Conservation (phyloP, 2,888 invertebrate genomes). For the Agriopis leucophaearia region DNA sequence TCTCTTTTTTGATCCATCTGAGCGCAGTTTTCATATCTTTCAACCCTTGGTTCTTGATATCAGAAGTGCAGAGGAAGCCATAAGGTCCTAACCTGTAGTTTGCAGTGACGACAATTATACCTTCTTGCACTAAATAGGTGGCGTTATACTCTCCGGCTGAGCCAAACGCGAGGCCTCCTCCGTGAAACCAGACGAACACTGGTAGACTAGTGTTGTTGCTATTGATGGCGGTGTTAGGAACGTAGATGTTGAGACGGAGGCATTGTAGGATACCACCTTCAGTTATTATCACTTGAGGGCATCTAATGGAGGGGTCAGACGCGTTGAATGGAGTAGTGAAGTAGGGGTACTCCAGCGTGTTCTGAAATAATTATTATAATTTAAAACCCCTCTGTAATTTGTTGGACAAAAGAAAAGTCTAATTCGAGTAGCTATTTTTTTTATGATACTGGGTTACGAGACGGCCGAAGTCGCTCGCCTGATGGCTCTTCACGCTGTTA, state of each 20-base stretch:
- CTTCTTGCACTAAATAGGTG: conserved; percentile 59
- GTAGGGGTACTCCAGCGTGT: conserved; percentile 49
- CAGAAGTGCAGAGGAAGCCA: conserved; percentile 70
- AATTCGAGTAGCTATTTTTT: no score
- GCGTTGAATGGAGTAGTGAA: conserved; percentile 61
- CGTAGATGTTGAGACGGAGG: conserved; percentile 58
- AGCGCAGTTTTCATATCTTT: conserved; percentile 69
- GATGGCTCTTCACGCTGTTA: no score
- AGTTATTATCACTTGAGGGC: conserved; percentile 54
- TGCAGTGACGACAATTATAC: conserved; percentile 60
- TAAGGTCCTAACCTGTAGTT: conserved; percentile 74
- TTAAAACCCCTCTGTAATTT: no score
- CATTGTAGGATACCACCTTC: conserved; percentile 56
- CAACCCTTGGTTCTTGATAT: conserved; percentile 64
- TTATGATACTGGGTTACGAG: no score
- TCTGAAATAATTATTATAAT: conserved; percentile 54
- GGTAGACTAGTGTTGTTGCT: conserved; percentile 49
- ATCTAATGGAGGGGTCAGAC: conserved; percentile 55
- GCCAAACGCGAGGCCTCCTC: conserved; percentile 67
- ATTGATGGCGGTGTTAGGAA: conserved; percentile 41
- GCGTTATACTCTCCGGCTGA: conserved; percentile 62
- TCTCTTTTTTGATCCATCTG: conserved; percentile 67
- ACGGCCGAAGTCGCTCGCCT: no score
- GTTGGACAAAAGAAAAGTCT: no score
- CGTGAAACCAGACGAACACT: conserved; percentile 72